Evolutionary conservation across 2,113 vertebrate species (phyloP).

Genomic region (Ceuthmochares aereus): DNA sequence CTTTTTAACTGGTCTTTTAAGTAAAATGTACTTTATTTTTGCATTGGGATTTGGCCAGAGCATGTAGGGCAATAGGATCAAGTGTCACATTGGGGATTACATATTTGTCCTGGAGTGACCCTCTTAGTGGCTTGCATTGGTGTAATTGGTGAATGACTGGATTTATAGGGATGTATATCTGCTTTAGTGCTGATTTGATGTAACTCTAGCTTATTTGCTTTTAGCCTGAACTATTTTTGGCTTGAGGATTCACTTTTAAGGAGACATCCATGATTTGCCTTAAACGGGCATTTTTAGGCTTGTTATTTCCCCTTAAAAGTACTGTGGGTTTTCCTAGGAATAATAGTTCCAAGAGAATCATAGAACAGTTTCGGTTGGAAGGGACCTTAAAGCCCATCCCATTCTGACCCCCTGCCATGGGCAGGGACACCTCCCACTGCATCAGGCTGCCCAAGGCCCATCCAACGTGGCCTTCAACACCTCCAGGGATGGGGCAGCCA

Average conservation of each 20-base stretch:
- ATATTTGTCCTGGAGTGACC: constrained; percentile 47
- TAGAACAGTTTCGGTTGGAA: too few species aligned
- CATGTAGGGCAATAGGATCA: constrained; percentile 59
- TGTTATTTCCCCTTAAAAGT: not conserved
- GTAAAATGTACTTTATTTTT: not conserved
- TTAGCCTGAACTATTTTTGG: not conserved
- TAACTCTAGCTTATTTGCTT: constrained; percentile 25
- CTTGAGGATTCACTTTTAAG: not conserved
- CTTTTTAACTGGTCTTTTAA: not conserved
- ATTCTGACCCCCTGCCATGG: too few species aligned
- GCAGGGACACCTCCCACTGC: too few species aligned
- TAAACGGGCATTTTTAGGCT: not conserved
- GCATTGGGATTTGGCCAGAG: constrained; percentile 10
- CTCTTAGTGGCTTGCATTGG: constrained; percentile 42
- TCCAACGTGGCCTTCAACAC: too few species aligned
- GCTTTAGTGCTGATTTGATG: constrained; percentile 18
- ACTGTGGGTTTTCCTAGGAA: not conserved
- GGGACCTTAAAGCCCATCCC: too few species aligned
- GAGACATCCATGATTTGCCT: not conserved
- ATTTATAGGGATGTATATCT: constrained; percentile 54
- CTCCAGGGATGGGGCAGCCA: too few species aligned
- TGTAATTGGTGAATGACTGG: constrained; percentile 53
- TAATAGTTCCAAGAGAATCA: not conserved
- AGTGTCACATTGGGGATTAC: constrained; percentile 65
- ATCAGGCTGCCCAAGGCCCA: too few species aligned